Evolutionary conservation across 2,888 invertebrate species (phyloP).

Genomic region (Agelastica alni): DNA sequence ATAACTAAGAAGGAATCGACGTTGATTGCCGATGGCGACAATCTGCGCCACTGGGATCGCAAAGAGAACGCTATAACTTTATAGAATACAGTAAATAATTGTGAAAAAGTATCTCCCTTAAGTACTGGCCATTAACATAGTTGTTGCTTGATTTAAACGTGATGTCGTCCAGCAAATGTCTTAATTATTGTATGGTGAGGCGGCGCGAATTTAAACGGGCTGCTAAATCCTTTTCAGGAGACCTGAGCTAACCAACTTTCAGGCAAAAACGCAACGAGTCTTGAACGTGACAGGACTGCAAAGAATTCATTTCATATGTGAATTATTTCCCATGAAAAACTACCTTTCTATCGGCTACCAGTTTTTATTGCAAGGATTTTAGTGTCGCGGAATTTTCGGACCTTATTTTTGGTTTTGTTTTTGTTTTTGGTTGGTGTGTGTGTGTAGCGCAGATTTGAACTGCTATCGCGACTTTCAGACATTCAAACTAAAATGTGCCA

Average conservation of each 20-base stretch:
- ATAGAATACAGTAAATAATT: slow-evolving; percentile 51
- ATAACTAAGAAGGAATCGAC: background rate
- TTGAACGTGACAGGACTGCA: slow-evolving; percentile 52
- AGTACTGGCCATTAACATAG: slow-evolving; percentile 56
- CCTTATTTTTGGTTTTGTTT: slow-evolving; percentile 34
- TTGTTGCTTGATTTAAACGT: slow-evolving; percentile 57
- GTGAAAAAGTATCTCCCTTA: slow-evolving; percentile 50
- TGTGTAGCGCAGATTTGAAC: slow-evolving; percentile 25
- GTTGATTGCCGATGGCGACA: background rate
- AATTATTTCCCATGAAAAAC: slow-evolving; percentile 55
- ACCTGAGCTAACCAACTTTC: slow-evolving; percentile 50
- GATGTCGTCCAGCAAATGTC: slow-evolving; percentile 57
- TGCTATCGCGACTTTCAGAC: background rate
- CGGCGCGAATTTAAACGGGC: slow-evolving; percentile 58
- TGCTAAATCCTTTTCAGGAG: slow-evolving; percentile 57
- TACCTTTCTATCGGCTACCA: slow-evolving; percentile 47
- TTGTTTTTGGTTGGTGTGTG: slow-evolving; percentile 35
- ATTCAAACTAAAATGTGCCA: background rate
- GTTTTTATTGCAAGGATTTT: slow-evolving; percentile 50
- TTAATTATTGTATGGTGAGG: slow-evolving; percentile 56
- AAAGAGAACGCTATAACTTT: slow-evolving; percentile 22
- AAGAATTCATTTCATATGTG: slow-evolving; percentile 51
- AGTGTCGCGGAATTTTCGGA: slow-evolving; percentile 53
- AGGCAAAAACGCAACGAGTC: slow-evolving; percentile 50
- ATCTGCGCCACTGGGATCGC: slow-evolving; percentile 21